Evolutionary conservation across 2,888 invertebrate genomes (phyloP).

Genomic region (Netelia inedita): DNA sequence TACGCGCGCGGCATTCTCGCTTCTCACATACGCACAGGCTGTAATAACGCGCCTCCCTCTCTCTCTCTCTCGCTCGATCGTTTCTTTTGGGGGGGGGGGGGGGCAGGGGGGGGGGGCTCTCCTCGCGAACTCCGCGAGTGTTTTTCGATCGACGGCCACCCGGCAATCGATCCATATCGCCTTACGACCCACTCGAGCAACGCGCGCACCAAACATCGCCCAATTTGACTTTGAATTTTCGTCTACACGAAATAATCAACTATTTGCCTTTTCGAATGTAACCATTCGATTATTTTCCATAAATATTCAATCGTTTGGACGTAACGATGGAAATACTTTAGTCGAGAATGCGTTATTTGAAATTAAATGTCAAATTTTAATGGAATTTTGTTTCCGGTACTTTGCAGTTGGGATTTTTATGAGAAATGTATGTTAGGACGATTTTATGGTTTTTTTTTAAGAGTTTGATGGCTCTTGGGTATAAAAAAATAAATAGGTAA

Average conservation of each 20-base stretch:
- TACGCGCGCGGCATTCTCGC: slow-evolving; percentile 58
- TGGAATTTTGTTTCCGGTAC: no score
- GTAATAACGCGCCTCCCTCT: neutral
- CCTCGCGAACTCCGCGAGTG: slow-evolving; percentile 24
- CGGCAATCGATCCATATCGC: slow-evolving; percentile 51
- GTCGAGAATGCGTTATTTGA: no score
- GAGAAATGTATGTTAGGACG: no score
- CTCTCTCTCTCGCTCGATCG: neutral
- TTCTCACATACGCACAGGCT: slow-evolving; percentile 35
- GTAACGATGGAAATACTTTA: no score
- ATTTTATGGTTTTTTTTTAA: no score
- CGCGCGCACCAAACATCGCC: slow-evolving; percentile 4
- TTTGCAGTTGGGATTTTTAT: no score
- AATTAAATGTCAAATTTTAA: no score
- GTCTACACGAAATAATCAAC: slow-evolving; percentile 15
- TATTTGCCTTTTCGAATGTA: neutral
- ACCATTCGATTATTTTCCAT: neutral
- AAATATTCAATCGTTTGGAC: neutral
- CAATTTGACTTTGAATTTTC: slow-evolving; percentile 27
- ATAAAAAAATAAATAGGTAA: no score
- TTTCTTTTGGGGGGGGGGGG: neutral
- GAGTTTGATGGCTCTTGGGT: no score
- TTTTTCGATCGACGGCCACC: slow-evolving; percentile 56
- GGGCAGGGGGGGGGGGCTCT: neutral
- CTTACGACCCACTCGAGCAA: slow-evolving; percentile 23